These are phyloP conservation scores for Mohoua ochrocephala DNA, from an alignment of 2,113 vertebrate species.

Conservation along the genomic window DNA sequence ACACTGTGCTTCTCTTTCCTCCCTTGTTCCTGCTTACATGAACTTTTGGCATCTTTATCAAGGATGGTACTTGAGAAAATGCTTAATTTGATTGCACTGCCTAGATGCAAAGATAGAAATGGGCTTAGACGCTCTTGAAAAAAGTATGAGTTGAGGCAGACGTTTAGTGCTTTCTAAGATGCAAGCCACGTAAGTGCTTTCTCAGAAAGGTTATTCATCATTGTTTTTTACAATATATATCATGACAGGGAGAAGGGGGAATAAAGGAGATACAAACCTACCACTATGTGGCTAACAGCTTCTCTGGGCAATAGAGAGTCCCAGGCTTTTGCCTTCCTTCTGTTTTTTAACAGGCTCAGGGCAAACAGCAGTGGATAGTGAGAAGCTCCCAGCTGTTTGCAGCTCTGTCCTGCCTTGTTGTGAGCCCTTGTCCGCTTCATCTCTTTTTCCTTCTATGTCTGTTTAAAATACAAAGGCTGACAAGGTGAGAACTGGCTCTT, in stretches of 20 bases:
- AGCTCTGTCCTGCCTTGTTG: background rate
- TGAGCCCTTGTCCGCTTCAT: background rate
- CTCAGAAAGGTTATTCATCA: background rate
- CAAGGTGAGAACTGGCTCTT: background rate
- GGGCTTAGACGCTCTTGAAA: background rate
- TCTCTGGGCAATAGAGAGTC: background rate
- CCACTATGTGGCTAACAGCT: background rate
- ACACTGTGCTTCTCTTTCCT: background rate
- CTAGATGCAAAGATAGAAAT: background rate
- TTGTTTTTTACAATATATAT: background rate
- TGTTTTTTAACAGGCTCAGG: fast-evolving
- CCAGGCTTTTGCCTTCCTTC: background rate
- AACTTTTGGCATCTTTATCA: background rate
- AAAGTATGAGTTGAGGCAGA: background rate
- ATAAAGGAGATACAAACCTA: background rate
- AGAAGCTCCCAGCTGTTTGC: background rate
- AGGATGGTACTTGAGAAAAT: background rate
- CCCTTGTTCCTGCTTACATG: background rate
- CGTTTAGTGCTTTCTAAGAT: background rate
- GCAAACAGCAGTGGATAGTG: background rate
- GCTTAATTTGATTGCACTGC: background rate
- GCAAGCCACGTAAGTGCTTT: background rate
- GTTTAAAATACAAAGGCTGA: background rate
- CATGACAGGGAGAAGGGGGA: background rate
- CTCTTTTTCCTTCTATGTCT: background rate